Evolutionary conservation across 2,888 invertebrate species (phyloP), one percentile per base, ranked within the genome.

Genomic region (Phragmatobia fuliginosa): DNA sequence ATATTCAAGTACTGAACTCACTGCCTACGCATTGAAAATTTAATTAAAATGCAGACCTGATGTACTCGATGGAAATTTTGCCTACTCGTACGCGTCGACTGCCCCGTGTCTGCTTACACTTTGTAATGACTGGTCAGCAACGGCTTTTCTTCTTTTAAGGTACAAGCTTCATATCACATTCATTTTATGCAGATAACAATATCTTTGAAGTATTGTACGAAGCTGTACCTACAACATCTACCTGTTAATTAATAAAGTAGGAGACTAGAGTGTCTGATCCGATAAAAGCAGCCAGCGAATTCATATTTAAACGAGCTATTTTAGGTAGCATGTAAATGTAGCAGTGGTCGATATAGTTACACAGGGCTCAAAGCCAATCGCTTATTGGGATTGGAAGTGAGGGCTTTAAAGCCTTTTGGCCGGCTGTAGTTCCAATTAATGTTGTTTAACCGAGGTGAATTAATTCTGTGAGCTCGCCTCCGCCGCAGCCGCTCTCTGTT

Each of bases 21-120:
- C 45, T 49, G n/a, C 45, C n/a, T 65, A 82, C 58, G 77, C 83
- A 82, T 87, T 85, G 86, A 87, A 88, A 83, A 89, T 91, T 91
- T 91, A 90, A 92, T 92, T 92, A 91, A 92, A 92, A 88, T 82
- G 84, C 85, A 86, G 84, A 84, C 83, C 85, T 89, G 82, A 85
- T 70, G 58, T 66, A 69, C 73, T 84, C 83, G 80, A 5, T 82
- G 81, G 86, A 83, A 75, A 49, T 69, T 75, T 74, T 74, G 73
- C 61, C 74, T 75, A 66, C 80, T 78, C 71, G 70, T 72, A 77
- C 58, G 72, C 67, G 66, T 74, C 16, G 59, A n/a, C 14, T 25
- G 49, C 36, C 49, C 64, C 38, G 63, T 33, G 18, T 72, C 56
- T 74, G 71, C 60, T 66, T 72, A 67, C 52, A 68, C 71, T 78